Evolutionary conservation across 2,113 vertebrate genomes (phyloP), one percentile per base, ranked within the genome.

Genomic region (Hylia prasina): DNA sequence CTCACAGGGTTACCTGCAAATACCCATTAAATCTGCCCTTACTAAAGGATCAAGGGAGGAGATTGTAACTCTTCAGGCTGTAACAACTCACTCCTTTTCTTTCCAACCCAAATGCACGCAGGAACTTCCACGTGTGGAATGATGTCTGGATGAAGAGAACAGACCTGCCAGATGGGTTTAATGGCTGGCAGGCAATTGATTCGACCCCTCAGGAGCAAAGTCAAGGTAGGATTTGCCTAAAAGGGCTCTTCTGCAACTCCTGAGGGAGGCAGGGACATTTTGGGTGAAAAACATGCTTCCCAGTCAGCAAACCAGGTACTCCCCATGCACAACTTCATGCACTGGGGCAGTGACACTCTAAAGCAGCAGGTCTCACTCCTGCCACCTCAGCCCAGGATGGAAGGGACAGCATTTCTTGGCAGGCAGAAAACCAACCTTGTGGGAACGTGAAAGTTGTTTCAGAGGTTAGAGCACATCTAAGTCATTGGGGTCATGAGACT

Each of bases 71-170:
- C 6, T 75, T 58, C 11, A 15, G 70, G 16, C 57, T 86, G 24
- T 82, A 68, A 60, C 44, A 85, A 15, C 65, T 91, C 72, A 60
- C 45, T 71, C 19, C 16, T 86, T 89, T 91, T 82, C 72, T 84
- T 84, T 87, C 48, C 77, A 71, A 64, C 19, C 45, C 25, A 60
- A 63, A 53, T 31, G 54, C 15, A 31, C 0, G 0, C 81, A 98
- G 98, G 98, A 98, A 98, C 79, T 98, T 98, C 88, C 98, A 98
- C 0, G 95, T 98, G 58, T 98, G 98, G 98, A 98, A 97, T 0
- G 98, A 98, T 0, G 97, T 65, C 47, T 98, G 98, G 98, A 98
- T 98, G 98, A 97, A 90, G 93, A 71, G 97, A 47, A 14, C 1
- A 2, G 97, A 98, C 48, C 58, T 98, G 15, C 98, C 98, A 0